Evolutionary conservation across 2,797 vertebrate species (phyloP), one percentile per base, ranked within the genome.

Genomic region (Channa striata): DNA sequence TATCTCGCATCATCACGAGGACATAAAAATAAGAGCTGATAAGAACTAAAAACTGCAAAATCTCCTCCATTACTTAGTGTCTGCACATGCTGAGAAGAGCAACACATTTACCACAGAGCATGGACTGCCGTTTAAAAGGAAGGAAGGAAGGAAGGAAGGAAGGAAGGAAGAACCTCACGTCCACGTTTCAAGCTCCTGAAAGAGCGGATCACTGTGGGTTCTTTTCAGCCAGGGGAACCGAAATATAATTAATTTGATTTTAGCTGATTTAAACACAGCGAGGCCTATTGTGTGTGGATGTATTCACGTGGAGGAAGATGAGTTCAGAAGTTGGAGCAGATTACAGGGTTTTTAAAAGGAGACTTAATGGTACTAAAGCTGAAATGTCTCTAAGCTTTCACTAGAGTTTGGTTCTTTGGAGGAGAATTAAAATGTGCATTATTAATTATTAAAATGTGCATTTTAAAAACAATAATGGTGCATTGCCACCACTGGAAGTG

Each of bases 191-290:
- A 65, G 34, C 23, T 11, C 40, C 19, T 52, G 10, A 47, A 66
- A 25, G 39, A 40, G 8, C 46, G 34, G 51, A 37, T 52, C 48
- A 56, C 44, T 20, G 53, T 11, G 8, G 33, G 4, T 23, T 42
- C 8, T 53, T 50, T 2, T 53, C 5, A 37, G 17, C 44, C 1
- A 11, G 1, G 11, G 17, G 39, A 21, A 33, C 37, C 56, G 59
- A 51, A 47, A 68, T 47, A 13, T 16, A 69, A 39, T 61, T 63
- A 5, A 72, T 59, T 62, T n/a, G 47, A 57, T n/a, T n/a, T n/a
- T n/a, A n/a, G 25, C 20, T 49, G 43, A 43, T 34, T 56, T 36
- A 8, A 67, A 46, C 13, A 59, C 11, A 10, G 48, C 14, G 60
- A n/a, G 36, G 13, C n/a, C 20, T 63, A 47, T 51, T 69, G 53